Evolutionary conservation across 2,888 invertebrate species (phyloP), one percentile per base, ranked within the genome.

Genomic region (Ommatoiulus sabulosus): DNA sequence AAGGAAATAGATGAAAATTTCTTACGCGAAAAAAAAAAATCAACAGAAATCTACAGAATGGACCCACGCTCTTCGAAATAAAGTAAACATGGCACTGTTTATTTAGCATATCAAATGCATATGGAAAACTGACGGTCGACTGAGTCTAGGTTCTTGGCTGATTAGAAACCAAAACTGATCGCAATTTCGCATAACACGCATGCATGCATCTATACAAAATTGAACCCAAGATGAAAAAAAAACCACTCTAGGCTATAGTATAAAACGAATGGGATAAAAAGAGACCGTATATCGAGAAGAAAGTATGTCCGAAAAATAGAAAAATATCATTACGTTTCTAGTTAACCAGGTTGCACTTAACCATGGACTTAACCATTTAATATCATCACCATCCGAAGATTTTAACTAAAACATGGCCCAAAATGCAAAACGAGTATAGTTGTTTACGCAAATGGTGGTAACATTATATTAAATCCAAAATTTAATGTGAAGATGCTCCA

Each of bases 71-170:
- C 72, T 24, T 72, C 24, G 8, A 72, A 72, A 72, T 72, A 72
- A 72, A 72, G 72, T 72, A 72, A 72, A 72, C 72, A 72, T n/a
- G 72, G 20, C 72, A 24, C 20, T 72, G 72, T 72, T 72, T 72
- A 72, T 72, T 72, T 72, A 72, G 24, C 63, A n/a, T n/a, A 63
- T 63, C 63, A 63, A 63, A 63, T 20, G 63, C 72, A 72, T 72
- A 72, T 72, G 72, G 72, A 72, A 72, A 72, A 72, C 8, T 24
- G 24, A 72, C 72, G 72, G 72, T 72, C 72, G 72, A 72, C 20
- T 72, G 72, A 24, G 72, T 72, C 72, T 24, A 72, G 24, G 72
- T 72, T 24, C 8, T 24, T 24, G 72, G 72, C 8, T 72, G 72
- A 72, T 72, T 72, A 72, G 20, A 72, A 72, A 72, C 72, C 72